Evolutionary conservation across 2,888 invertebrate species (phyloP).

Genomic region (Leptopilina myrica): DNA sequence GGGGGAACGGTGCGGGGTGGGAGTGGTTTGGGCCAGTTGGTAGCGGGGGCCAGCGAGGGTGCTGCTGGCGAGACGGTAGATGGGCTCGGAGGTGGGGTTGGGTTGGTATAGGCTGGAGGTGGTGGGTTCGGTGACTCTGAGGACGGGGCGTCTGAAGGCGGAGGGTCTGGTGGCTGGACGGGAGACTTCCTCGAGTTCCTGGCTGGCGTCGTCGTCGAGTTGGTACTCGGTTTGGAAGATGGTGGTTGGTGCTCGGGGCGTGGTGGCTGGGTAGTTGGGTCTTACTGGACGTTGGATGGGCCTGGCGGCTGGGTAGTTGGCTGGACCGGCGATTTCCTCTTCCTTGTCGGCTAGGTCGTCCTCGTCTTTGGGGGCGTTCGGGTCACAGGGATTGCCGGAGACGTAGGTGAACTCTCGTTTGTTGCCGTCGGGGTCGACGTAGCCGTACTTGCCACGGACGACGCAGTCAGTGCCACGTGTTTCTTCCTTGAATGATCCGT

Average conservation of each 20-base stretch:
- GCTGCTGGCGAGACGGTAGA: constrained; percentile 79
- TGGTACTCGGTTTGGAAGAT: constrained; percentile 85
- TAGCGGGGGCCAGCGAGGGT: constrained; percentile 80
- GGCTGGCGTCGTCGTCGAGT: constrained; percentile 78
- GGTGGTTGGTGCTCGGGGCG: constrained; percentile 81
- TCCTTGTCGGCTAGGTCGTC: constrained; percentile 78
- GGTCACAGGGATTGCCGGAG: constrained; percentile 91
- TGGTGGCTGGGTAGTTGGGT: constrained; percentile 75
- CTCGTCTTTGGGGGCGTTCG: constrained; percentile 86
- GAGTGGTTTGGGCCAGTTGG: constrained; percentile 82
- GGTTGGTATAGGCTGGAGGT: constrained; percentile 65
- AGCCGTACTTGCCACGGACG: constrained; percentile 91
- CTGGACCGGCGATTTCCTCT: constrained; percentile 80
- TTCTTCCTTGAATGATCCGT: constrained; percentile 92
- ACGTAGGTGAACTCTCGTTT: constrained; percentile 92
- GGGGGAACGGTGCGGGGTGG: constrained; percentile 75
- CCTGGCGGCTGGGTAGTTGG: constrained; percentile 80
- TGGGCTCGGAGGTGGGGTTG: constrained; percentile 78
- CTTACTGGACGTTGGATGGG: constrained; percentile 77
- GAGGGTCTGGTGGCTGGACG: constrained; percentile 78
- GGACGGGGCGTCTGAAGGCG: constrained; percentile 73
- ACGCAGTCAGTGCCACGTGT: constrained; percentile 91
- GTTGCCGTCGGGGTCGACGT: constrained; percentile 91
- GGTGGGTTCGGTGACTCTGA: constrained; percentile 64
- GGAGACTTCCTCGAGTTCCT: constrained; percentile 80